Evolutionary conservation across 2,888 invertebrate genomes (phyloP).

Genomic region (Cosmia pyralina): DNA sequence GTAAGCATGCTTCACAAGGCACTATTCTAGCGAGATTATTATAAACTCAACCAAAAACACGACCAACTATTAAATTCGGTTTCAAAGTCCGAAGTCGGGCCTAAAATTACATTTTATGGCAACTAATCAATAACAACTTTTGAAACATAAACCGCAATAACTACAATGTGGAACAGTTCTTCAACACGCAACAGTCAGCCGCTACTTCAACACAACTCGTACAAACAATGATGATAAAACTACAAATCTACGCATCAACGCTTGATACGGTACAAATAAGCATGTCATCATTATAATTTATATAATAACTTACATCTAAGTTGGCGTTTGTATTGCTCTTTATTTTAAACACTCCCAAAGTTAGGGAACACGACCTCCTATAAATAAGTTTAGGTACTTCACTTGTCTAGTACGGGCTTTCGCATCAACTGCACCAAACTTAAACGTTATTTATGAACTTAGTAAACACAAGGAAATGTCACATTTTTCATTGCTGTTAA

Average conservation of each 20-base stretch:
- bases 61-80: slow-evolving; percentile 88
- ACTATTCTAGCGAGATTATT: slow-evolving; percentile 88
- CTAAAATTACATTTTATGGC: slow-evolving; percentile 86
- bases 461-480: slow-evolving; percentile 59
- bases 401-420: slow-evolving; percentile 59
- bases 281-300: slow-evolving; percentile 72
- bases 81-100: slow-evolving; percentile 85
- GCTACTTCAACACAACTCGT: slow-evolving; percentile 70
- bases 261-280: slow-evolving; percentile 74
- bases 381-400: slow-evolving; percentile 63
- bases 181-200: slow-evolving; percentile 74
- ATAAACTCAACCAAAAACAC: slow-evolving; percentile 79
- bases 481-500: slow-evolving; percentile 55
- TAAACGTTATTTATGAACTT: slow-evolving; percentile 60
- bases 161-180: slow-evolving; percentile 71
- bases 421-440: slow-evolving; percentile 66
- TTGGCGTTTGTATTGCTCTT: slow-evolving; percentile 88
- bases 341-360: slow-evolving; percentile 69
- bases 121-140: slow-evolving; percentile 81
- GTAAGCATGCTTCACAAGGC: slow-evolving; percentile 90
- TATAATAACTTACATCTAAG: slow-evolving; percentile 79
- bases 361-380: slow-evolving; percentile 55
- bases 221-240: slow-evolving; percentile 67
- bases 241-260: slow-evolving; percentile 70
- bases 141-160: slow-evolving; percentile 70